Conservation (phyloP, 1,140 invertebrate genomes). For the Calephelis nemesis region DNA sequence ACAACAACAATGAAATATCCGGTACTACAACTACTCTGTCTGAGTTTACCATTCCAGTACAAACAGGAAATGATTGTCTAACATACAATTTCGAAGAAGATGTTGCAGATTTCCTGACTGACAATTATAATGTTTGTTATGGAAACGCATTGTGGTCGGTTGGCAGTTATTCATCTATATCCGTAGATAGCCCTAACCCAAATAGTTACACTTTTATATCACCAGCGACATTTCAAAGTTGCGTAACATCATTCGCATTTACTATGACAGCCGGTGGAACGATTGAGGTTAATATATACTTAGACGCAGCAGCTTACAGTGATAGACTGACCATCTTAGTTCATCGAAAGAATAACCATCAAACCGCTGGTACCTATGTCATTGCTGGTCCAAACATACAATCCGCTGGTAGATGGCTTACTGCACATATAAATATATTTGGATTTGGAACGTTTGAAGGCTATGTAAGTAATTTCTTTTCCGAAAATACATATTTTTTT, state of each 20-base stretch:
- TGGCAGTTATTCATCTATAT: neutral
- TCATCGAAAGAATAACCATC: neutral
- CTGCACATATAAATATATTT: neutral
- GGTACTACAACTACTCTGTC: neutral
- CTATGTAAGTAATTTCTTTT: neutral
- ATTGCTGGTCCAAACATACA: neutral
- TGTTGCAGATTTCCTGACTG: neutral
- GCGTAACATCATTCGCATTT: neutral
- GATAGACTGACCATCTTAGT: neutral
- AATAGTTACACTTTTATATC: neutral
- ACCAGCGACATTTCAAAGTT: neutral
- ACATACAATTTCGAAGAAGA: neutral
- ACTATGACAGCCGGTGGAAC: neutral
- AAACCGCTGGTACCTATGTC: neutral
- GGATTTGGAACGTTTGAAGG: neutral
- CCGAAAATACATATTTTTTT: too few species aligned
- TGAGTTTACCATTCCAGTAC: neutral
- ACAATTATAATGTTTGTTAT: neutral
- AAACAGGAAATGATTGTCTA: neutral
- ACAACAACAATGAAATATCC: neutral
- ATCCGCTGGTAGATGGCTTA: neutral
- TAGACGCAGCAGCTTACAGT: neutral
- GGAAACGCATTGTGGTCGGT: neutral
- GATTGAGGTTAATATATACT: neutral
- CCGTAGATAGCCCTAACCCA: neutral